These are phyloP conservation scores for Hyperoplus lanceolatus DNA, from an alignment of 2,797 vertebrate genomes.

Conservation along the genomic window DNA sequence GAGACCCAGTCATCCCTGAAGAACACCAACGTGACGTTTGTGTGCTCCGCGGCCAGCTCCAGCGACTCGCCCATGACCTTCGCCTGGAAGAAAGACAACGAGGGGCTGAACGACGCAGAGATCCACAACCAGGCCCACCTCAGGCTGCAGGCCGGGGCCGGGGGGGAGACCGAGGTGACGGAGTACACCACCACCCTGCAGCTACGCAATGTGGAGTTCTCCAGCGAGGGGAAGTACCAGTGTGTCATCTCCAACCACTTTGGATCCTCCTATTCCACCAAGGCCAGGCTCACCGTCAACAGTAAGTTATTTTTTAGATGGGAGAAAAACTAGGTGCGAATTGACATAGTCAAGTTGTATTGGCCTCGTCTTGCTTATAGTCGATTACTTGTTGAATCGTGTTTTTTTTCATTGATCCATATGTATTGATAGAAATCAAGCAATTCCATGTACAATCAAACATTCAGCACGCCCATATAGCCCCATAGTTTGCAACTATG, in stretches of 20 bases:
- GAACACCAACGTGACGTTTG: constrained; percentile 93
- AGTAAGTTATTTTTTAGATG: constrained; percentile 86
- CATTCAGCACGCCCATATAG: too few species aligned
- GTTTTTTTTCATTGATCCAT: too few species aligned
- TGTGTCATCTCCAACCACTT: constrained; percentile 99
- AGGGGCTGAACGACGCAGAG: constrained; percentile 91
- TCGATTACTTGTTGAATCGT: too few species aligned
- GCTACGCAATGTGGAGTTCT: constrained; percentile 91
- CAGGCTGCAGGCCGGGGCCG: constrained; percentile 81
- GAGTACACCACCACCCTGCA: constrained; percentile 95
- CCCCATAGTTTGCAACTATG: too few species aligned
- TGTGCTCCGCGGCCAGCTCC: constrained; percentile 97
- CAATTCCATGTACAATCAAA: too few species aligned
- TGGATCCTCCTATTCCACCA: constrained; percentile 95
- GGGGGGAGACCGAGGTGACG: constrained; percentile 86
- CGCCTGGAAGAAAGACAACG: constrained; percentile 99
- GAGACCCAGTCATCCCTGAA: constrained; percentile 95
- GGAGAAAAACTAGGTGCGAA: background rate
- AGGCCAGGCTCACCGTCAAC: constrained; percentile 97
- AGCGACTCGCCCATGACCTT: constrained; percentile 99
- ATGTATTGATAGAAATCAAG: too few species aligned
- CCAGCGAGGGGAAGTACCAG: constrained; percentile 95
- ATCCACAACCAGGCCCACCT: constrained; percentile 96
- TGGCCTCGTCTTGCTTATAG: too few species aligned
- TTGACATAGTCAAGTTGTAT: too few species aligned